phyloP scores from a whole-genome alignment of 2,113 vertebrate species.

The Neofelis nebulosa region DNA sequence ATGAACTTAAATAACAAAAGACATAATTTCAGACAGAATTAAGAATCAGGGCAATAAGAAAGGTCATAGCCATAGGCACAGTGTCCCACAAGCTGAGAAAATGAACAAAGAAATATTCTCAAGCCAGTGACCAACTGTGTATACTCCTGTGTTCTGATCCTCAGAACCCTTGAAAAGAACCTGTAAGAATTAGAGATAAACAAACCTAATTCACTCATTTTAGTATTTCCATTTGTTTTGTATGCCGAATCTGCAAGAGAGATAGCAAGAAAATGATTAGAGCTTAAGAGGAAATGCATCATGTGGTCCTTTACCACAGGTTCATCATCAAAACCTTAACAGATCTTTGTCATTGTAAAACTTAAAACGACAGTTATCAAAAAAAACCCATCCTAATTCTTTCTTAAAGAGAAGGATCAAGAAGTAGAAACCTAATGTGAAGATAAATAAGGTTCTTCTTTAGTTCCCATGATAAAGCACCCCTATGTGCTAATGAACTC shows the following conservation, averaged over 20 bases:
- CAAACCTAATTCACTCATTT: slow-evolving; percentile 54
- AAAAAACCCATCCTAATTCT: neutral
- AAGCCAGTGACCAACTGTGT: neutral
- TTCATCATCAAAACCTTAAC: neutral
- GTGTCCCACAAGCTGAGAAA: neutral
- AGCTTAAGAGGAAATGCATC: slow-evolving; percentile 62
- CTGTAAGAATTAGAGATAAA: neutral
- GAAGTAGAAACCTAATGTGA: neutral
- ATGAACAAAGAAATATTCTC: neutral
- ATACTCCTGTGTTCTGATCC: neutral
- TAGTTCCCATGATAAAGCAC: neutral
- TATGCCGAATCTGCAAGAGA: slow-evolving; percentile 70
- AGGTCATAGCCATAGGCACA: neutral
- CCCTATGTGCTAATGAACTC: neutral
- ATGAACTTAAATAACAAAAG: neutral
- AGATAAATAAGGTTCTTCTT: neutral
- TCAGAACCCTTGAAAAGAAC: neutral
- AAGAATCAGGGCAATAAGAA: neutral
- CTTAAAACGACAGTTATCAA: neutral
- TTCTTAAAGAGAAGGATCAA: neutral
- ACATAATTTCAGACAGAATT: neutral
- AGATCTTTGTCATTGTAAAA: neutral
- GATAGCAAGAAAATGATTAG: slow-evolving; percentile 50
- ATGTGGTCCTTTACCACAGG: neutral
- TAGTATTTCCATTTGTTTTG: slow-evolving; percentile 61